Evolutionary conservation across 2,113 vertebrate genomes (phyloP), one percentile per base, ranked within the genome.

Genomic region (Phycodurus eques): DNA sequence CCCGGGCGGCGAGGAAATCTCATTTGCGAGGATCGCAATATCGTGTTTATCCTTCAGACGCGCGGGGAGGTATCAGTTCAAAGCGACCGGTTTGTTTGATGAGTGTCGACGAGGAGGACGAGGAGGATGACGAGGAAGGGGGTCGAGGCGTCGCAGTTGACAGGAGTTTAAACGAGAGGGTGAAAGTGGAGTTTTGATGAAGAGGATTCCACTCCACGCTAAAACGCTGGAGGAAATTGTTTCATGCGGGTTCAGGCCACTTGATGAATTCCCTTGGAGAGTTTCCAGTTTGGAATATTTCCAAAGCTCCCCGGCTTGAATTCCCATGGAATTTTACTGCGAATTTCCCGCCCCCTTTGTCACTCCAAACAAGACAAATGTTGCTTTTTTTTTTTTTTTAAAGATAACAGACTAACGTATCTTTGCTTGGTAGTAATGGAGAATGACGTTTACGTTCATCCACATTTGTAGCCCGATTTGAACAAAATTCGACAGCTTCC

Each of bases 1-100:
- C 75, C 83, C 71, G 47, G 72, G 44, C 85, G 70, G 42, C 33
- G 57, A 31, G 69, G 68, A 20, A 68, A 42, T 59, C 53, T 81
- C 66, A 69, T 79, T 77, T 80, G 59, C 46, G 63, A 74, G 27
- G 59, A 73, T 75, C 75, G 75, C 76, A 53, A 67, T 76, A 71
- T 78, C 19, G 19, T 68, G 60, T 72, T 77, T 66, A 77, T 47
- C 57, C 61, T 70, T 71, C 42, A 72, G 63, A 66, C 42, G 2
- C 5, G 14, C 7, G 59, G 59, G 12, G 51, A 53, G 78, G 74
- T 51, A 33, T 80, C 83, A 72, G 79, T 75, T 83, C 68, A 74
- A 66, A 78, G 72, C 17, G 64, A 77, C n/a, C 11, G 42, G 43
- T 49, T 66, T 66, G 44, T 66, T 47, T 47, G 43, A 66, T 27